Evolutionary conservation across 64 coral and sea anemone species (phyloP).

Genomic region (Stylophora pistillata): DNA sequence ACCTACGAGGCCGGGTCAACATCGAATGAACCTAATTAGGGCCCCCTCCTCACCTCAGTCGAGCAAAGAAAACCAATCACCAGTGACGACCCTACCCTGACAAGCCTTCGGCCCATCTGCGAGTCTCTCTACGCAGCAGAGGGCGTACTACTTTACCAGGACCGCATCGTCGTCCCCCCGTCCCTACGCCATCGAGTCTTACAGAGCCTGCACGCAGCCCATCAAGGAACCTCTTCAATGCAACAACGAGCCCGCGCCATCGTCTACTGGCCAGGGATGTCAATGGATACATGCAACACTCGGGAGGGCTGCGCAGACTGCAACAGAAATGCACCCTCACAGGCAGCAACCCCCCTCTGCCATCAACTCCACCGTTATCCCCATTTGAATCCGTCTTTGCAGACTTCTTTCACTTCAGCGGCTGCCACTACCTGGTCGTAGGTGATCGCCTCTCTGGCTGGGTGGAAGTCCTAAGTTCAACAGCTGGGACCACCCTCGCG

Average conservation of each 20-base stretch:
- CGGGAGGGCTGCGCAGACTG: too few species aligned
- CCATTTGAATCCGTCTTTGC: background rate
- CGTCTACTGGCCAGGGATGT: background rate
- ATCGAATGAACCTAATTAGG: constrained; percentile 21
- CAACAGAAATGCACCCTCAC: too few species aligned
- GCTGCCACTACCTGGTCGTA: background rate
- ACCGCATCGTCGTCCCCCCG: background rate
- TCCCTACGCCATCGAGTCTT: background rate
- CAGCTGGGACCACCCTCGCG: constrained; percentile 24
- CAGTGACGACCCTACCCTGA: background rate
- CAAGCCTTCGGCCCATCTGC: background rate
- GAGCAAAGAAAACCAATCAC: too few species aligned
- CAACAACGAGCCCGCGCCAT: constrained; percentile 15
- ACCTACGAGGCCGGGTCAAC: too few species aligned
- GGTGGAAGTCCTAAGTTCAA: constrained; percentile 54
- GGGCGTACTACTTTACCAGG: background rate
- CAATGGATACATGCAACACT: too few species aligned
- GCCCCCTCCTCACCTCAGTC: too few species aligned
- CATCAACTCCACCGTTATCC: background rate
- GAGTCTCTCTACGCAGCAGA: background rate
- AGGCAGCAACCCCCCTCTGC: background rate
- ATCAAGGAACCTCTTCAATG: background rate
- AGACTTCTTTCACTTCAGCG: constrained; percentile 37
- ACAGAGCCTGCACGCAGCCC: constrained; percentile 5
- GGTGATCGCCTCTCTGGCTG: constrained; percentile 45